Base-by-base conservation (phyloP, 2,888 invertebrate species). In the Rhynchonema sp. region DNA sequence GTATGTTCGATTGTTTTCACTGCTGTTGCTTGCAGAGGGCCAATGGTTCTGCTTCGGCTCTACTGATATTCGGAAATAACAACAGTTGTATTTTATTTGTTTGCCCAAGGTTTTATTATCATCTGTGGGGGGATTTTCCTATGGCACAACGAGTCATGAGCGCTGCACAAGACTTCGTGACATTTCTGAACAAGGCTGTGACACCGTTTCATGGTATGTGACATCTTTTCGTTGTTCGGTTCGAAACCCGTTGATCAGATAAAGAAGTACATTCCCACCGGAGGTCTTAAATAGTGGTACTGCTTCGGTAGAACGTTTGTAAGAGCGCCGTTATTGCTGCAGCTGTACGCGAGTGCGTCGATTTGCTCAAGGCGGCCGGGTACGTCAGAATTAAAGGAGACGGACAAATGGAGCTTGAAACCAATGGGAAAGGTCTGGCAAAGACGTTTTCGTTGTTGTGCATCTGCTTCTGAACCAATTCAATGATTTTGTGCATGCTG, bases 151-250 rank as follows among this genome's bases (percentile, higher is more conserved):
- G n/a, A n/a, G n/a, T n/a, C 38, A 38, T 38, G 38, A 13, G 9
- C 17, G 27, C 22, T 22, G 70, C 77, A 1, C 70, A 69, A 64
- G 72, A 75, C 61, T 75, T 77, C 64, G 60, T 76, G 29, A 66
- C 65, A 57, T 77, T 74, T 66, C 68, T 77, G 54, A 76, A 77
- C 68, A 73, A 71, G 57, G 70, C 75, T 27, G 76, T 76, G 28
- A 76, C 77, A 25, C 77, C 77, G 1, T 77, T 72, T 64, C 77
- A 77, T 68, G 76, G 68, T 70, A 46, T 30, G 59, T 38, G 26
- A 27, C 20, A 25, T 28, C 20, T 28, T 56, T n/a, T 52, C 53
- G 54, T 60, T 17, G 28, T 23, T 56, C 46, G 23, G n/a, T 30
- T 46, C 22, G 1, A 26, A 28, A n/a, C 20, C 23, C 2, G 22